Conservation (phyloP, 2,888 invertebrate species). For the Campoplex nolae region DNA sequence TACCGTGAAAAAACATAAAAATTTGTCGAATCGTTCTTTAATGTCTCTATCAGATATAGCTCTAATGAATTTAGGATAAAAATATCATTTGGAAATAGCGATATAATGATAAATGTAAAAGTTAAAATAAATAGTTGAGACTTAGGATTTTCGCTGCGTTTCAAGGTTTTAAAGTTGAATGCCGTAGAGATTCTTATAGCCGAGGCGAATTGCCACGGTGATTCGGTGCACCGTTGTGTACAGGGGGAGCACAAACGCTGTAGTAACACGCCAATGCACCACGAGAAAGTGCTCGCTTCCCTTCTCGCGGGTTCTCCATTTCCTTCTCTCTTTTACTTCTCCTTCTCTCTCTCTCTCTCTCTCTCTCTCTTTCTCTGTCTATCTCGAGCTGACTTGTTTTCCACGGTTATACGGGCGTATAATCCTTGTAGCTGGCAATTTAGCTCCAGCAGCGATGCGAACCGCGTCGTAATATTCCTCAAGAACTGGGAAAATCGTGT, state of each 20-base stretch:
- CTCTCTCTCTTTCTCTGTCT: constrained; percentile 69
- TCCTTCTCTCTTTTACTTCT: constrained; percentile 44
- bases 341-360: not conserved
- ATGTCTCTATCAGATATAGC: no score
- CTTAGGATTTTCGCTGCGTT: not conserved
- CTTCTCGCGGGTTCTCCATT: constrained; percentile 51
- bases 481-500: constrained; percentile 49
- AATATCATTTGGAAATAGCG: not conserved
- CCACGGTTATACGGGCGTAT: constrained; percentile 75
- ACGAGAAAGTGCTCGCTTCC: constrained; percentile 77
- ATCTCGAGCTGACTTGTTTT: constrained; percentile 75
- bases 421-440: constrained; percentile 70
- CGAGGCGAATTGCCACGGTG: constrained; percentile 27
- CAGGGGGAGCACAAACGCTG: constrained; percentile 14
- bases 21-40: no score
- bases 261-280: constrained; percentile 42
- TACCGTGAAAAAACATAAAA: no score
- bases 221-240: constrained; percentile 35
- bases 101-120: not conserved
- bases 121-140: not conserved
- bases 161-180: constrained; percentile 1
- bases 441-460: constrained; percentile 46
- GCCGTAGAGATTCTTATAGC: constrained; percentile 8
- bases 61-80: not conserved
- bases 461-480: constrained; percentile 32